Base-by-base conservation (phyloP, 2,888 invertebrate species). In the Acheta domesticus region DNA sequence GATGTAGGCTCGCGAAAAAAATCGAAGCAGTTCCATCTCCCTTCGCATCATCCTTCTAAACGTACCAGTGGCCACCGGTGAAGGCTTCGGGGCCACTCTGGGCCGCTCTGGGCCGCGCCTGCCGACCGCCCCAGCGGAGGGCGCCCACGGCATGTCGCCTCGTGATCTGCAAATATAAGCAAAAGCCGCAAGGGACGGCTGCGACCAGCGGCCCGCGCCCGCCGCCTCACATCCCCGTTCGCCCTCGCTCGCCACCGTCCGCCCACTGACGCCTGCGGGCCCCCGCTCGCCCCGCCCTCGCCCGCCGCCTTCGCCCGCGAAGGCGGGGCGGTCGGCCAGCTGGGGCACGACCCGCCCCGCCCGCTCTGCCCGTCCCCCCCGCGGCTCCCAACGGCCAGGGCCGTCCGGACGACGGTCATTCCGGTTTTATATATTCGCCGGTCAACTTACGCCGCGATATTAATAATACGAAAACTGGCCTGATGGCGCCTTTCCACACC, bases 401-500 rank as follows among this genome's bases (percentile, higher is more conserved):
- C 19, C 19, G n/a, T 14, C 23, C 49, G 50, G 75, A 36, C 75
- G 75, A 49, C 77, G 80, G 80, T 80, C 80, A 80, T 80, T 80
- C 77, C 75, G 74, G 74, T 80, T 80, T 80, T 80, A 80, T 80
- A 80, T 78, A 80, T 80, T 80, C 80, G 74, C 80, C 77, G 48
- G 21, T 73, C 48, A 48, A 49, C 76, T 76, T 76, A 76, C 49
- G 21, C 74, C 76, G 48, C 78, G 81, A 80, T 81, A 81, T 81
- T 81, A 81, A 81, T 81, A 81, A 81, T 80, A 81, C 80, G 81
- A 80, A 80, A 80, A 81, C 80, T 77, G 79, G 77, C 80, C 48
- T 77, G 50, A 50, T 49, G 79, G 74, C 78, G 80, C 81, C 79
- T 81, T 80, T 81, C 79, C 80, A 77, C 77, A 77, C 77, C 79